Evolutionary conservation across 2,888 invertebrate species (phyloP).

Genomic region (Unio delphinus): DNA sequence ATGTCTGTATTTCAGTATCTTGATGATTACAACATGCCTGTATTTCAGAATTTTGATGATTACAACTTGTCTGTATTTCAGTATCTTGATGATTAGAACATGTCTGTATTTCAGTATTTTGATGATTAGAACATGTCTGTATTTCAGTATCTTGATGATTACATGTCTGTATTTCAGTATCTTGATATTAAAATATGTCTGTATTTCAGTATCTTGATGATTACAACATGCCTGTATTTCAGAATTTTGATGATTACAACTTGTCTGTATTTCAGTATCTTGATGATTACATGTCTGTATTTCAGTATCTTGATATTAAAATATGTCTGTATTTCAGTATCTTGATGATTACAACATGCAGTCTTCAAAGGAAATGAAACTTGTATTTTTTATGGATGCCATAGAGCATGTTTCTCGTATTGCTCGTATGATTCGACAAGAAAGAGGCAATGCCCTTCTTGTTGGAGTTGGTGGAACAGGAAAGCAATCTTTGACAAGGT

Average conservation of each 20-base stretch:
- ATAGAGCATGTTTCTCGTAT: conserved; percentile 72
- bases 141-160: too few species aligned
- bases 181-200: too few species aligned
- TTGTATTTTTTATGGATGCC: conserved; percentile 84
- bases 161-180: too few species aligned
- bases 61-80: too few species aligned
- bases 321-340: conserved; percentile 75
- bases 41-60: too few species aligned
- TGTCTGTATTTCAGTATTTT: too few species aligned
- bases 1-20: too few species aligned
- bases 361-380: conserved; percentile 84
- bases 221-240: not conserved
- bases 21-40: too few species aligned
- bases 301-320: not conserved
- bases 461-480: conserved; percentile 73
- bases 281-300: not conserved
- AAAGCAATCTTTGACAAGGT: conserved; percentile 72
- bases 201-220: not conserved
- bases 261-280: too few species aligned
- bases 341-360: conserved; percentile 87
- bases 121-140: too few species aligned
- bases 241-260: too few species aligned
- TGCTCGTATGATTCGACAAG: conserved; percentile 71
- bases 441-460: conserved; percentile 71
- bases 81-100: too few species aligned